phyloP scores from a whole-genome alignment of 1,140 invertebrate species.

The Drosophila sturtevanti region DNA sequence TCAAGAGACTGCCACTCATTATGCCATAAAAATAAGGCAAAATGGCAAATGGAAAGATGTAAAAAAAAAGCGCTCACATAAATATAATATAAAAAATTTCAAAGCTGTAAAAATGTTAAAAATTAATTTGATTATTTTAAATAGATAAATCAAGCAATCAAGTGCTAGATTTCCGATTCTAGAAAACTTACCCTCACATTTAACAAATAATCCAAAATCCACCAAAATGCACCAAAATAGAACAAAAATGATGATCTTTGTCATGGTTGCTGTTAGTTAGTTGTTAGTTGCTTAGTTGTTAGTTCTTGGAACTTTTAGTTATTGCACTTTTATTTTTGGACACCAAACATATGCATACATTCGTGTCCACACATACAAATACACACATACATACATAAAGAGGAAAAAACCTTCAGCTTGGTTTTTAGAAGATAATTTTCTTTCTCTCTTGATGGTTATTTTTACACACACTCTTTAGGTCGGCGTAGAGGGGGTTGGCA shows the following conservation, averaged over 20 bases:
- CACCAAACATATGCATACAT: not conserved
- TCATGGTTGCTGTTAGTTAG: not conserved
- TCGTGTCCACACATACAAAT: not conserved
- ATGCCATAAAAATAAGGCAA: constrained; percentile 60
- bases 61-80: constrained; percentile 50
- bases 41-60: constrained; percentile 43
- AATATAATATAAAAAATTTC: constrained; percentile 64
- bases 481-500: not conserved
- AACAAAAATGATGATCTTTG: constrained; percentile 3
- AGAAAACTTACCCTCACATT: not conserved
- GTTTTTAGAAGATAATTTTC: constrained; percentile 4
- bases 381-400: not conserved
- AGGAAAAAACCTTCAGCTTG: not conserved
- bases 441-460: constrained; percentile 5
- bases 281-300: not conserved
- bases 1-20: constrained; percentile 76
- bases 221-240: not conserved
- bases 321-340: constrained; percentile 1
- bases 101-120: constrained; percentile 47
- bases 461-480: constrained; percentile 1
- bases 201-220: constrained; percentile 3
- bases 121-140: constrained; percentile 31
- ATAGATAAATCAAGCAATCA: not conserved
- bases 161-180: not conserved
- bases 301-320: not conserved